phyloP scores from a whole-genome alignment of 2,113 vertebrate genomes.

The Cyprichromis sp. region DNA sequence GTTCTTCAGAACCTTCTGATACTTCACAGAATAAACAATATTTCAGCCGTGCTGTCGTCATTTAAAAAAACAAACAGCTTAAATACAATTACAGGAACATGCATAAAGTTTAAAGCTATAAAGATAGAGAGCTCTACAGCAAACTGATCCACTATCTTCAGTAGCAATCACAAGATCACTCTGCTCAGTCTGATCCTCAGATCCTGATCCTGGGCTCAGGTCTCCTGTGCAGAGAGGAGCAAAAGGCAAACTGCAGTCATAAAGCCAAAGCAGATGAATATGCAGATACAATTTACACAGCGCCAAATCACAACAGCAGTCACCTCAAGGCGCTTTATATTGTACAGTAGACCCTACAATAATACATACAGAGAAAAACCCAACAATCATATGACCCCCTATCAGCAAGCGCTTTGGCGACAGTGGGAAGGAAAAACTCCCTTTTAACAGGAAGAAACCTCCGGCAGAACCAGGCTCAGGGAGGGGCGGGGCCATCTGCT shows the following conservation, averaged over 20 bases:
- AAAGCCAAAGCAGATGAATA: neutral
- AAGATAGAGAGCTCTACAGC: neutral
- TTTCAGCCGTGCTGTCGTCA: neutral
- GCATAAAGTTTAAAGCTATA: neutral
- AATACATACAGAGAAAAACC: fast-evolving
- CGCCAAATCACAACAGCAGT: fast-evolving
- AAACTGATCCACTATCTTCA: neutral
- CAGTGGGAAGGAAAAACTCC: neutral
- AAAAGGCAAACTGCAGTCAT: neutral
- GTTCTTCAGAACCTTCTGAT: neutral
- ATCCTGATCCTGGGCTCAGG: neutral
- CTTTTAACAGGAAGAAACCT: neutral
- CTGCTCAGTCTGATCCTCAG: neutral
- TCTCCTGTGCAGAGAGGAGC: neutral
- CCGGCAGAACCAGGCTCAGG: neutral
- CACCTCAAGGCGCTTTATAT: fast-evolving
- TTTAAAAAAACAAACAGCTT: neutral
- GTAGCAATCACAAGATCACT: neutral
- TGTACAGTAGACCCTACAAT: fast-evolving
- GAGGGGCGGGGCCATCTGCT: neutral
- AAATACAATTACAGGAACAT: neutral
- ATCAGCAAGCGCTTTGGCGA: fast-evolving
- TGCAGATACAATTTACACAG: neutral
- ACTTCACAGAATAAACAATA: neutral
- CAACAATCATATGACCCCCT: neutral